Percentiles rank a stretch among this genome's conserved stretches.
Conservation (phyloP, 2,113 vertebrate genomes). For the Rhagologus leucostigma region DNA sequence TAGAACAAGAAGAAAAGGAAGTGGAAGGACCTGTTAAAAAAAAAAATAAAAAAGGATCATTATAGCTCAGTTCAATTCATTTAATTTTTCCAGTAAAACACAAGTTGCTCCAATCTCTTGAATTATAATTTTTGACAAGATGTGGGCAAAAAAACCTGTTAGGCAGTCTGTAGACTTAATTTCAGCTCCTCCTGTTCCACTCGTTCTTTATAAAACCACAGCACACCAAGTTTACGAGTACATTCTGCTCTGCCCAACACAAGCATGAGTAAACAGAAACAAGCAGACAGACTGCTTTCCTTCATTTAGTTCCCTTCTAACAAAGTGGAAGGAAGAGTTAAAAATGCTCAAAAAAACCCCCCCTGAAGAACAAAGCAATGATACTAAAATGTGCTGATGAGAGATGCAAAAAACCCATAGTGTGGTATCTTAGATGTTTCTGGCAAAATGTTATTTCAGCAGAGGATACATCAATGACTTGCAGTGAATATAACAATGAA, state of each 20-base stretch:
- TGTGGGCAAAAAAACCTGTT: background rate
- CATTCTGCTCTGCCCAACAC: background rate
- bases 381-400: background rate
- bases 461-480: background rate
- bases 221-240: background rate
- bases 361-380: background rate
- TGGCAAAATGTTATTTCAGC: background rate
- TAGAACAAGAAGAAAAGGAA: constrained; percentile 87
- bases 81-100: background rate
- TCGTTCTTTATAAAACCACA: background rate
- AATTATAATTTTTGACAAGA: constrained; percentile 11
- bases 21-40: constrained; percentile 86
- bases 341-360: background rate
- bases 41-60: background rate
- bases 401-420: background rate
- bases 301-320: background rate
- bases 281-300: background rate
- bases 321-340: background rate
- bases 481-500: background rate
- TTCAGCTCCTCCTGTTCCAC: constrained; percentile 16
- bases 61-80: background rate
- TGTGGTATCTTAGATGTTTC: background rate
- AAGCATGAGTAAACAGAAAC: constrained; percentile 1
- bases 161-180: constrained; percentile 17
- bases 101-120: background rate